These are phyloP conservation scores for Peromyscus californicus DNA, from an alignment of 2,113 vertebrate species.

Conservation along the genomic window DNA sequence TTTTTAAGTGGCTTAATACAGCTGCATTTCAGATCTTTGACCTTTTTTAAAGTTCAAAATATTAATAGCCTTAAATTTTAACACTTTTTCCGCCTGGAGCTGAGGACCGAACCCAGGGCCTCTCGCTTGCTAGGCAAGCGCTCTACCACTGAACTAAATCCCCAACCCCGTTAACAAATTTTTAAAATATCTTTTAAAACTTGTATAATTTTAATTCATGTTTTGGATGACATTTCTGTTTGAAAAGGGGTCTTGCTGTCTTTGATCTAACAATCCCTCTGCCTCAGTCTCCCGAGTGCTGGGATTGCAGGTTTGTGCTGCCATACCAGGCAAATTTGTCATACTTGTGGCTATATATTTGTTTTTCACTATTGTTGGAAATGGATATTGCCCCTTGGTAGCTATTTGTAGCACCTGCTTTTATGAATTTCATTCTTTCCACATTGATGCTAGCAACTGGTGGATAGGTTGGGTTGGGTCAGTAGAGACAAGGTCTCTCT, in stretches of 20 bases:
- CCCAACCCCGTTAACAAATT: neutral
- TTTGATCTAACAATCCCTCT: neutral
- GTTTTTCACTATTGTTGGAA: constrained; percentile 57
- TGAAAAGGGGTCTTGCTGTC: neutral
- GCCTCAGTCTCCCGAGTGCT: neutral
- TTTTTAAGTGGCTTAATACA: constrained; percentile 49
- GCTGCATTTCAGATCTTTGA: constrained; percentile 32
- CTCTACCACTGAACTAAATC: too few species aligned
- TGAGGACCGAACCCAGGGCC: too few species aligned
- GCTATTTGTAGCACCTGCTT: neutral
- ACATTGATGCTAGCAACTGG: neutral
- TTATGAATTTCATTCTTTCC: constrained; percentile 41
- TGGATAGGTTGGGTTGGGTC: neutral
- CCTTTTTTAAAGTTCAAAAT: constrained; percentile 43
- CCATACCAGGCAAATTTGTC: neutral
- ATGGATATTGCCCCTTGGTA: constrained; percentile 83
- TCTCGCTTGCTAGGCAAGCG: too few species aligned
- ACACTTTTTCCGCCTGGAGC: neutral
- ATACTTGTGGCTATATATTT: constrained; percentile 14
- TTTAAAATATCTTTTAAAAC: neutral
- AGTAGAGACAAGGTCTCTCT: neutral
- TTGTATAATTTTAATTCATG: constrained; percentile 44
- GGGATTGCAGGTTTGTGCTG: neutral
- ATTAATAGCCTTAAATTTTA: constrained; percentile 40
- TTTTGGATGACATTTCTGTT: constrained; percentile 31